Base-by-base conservation (phyloP, 2,888 invertebrate genomes). In the Heteromyza rotundicornis region DNA sequence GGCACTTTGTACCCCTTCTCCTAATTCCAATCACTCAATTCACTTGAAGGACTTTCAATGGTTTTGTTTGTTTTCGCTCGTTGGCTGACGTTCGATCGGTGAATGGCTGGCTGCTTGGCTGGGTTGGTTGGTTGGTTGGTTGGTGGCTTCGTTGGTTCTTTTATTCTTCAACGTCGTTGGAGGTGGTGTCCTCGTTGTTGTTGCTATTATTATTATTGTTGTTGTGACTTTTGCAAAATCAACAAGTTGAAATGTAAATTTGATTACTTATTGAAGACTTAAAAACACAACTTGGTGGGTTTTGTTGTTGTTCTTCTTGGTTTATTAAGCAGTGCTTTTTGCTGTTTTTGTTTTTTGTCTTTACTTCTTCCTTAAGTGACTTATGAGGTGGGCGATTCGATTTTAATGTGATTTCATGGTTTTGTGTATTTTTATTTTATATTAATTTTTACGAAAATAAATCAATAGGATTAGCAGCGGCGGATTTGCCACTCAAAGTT, bases 231-330 rank as follows among this genome's bases (percentile, higher is more conserved):
- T 40, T 14, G 40, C 40, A 40, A 40, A 40, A 14, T 77, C 75
- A 75, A 75, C 77, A 77, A 76, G 77, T 75, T 68, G 73, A 75
- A 76, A 77, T 77, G 75, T 71, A 77, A 74, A 77, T 75, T 76
- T 73, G 70, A 74, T 72, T 76, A 75, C 73, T 75, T 76, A 76
- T 73, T 68, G 74, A 74, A 70, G 71, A 69, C 70, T 69, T 72
- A 71, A 77, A 77, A 40, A 40, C 14, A 40, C 40, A 40, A 40
- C n/a, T 40, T 40, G 7, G 27, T 10, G 7, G 5, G 27, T 27
- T 27, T 27, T 27, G 27, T 27, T 27, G 27, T 27, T 27, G 27
- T 27, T 27, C 7, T 27, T 27, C 7, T 27, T 27, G n/a, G n/a
- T n/a, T n/a, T n/a, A n/a, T n/a, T n/a, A n/a, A n/a, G n/a, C n/a